These are phyloP conservation scores for Sebastes cheni DNA, from an alignment of 2,797 vertebrate genomes.

Conservation along the genomic window DNA sequence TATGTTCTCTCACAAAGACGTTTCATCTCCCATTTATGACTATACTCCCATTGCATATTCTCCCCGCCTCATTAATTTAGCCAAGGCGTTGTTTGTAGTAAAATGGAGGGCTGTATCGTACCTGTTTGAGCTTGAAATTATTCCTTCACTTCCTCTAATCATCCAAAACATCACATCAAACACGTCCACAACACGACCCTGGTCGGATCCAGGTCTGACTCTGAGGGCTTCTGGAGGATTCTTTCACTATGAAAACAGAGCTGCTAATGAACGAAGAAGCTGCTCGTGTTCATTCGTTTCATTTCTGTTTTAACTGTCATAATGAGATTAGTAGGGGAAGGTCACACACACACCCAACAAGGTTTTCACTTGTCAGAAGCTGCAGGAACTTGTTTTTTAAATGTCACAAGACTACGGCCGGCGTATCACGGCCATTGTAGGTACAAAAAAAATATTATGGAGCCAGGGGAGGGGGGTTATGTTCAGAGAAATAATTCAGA, in stretches of 20 bases:
- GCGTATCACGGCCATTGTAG: neutral
- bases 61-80: constrained; percentile 23
- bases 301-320: neutral
- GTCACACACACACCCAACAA: neutral
- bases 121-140: constrained; percentile 24
- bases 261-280: neutral
- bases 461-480: neutral
- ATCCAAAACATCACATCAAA: constrained; percentile 2
- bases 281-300: neutral
- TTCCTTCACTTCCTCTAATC: constrained; percentile 8
- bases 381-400: neutral
- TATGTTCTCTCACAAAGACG: neutral
- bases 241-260: neutral
- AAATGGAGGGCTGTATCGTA: constrained; percentile 8
- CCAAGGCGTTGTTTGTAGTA: constrained; percentile 3
- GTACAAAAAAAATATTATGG: neutral
- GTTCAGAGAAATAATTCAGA: neutral
- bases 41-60: neutral
- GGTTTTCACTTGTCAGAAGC: neutral
- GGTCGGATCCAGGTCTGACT: neutral
- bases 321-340: neutral
- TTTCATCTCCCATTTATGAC: neutral
- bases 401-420: neutral
- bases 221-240: neutral
- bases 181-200: neutral